Base-by-base conservation (phyloP, 1,140 invertebrate genomes). In the Leptinotarsa texana region DNA sequence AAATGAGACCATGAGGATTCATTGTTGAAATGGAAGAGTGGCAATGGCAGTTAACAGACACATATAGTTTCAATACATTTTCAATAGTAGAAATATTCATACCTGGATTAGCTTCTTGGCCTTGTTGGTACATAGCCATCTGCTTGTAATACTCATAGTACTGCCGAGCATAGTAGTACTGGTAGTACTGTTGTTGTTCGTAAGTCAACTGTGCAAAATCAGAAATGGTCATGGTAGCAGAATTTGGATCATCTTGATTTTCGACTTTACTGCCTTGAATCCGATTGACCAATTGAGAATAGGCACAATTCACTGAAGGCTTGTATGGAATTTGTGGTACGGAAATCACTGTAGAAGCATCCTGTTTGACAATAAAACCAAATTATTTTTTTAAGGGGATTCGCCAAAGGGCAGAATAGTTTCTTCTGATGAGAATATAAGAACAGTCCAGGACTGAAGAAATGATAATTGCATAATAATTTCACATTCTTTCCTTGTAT, bases 221-320 rank as follows among this genome's bases (percentile, higher is more conserved):
- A 18, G 24, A 62, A 63, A 67, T 17, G 4, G 51, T 18, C n/a
- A 18, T 57, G 51, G 4, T 57, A 18, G 51, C 17, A 57, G 51
- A 57, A 27, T 79, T 78, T 69, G 70, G 75, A 57, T 62, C 78
- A 80, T 42, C 72, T 80, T 79, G 86, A 79, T 18, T 86, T 85
- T 74, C 87, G 89, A 90, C 21, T 47, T 73, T 61, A 48, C 47
- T 73, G n/a, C 93, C 93, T 75, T 93, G 92, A 75, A 95, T 94
- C 85, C 93, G 92, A 79, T 91, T 94, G 18, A 95, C 93, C 63
- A 95, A 87, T 88, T 94, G 92, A 15, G 93, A 94, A 84, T 96
- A 96, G 63, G 94, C 91, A 85, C 93, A 95, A 86, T 95, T 92
- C 0, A 92, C 91, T 8, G 93, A 93, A 42, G 93, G 93, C 82